Conservation (phyloP, 2,113 vertebrate genomes). For the Verasper variegatus region DNA sequence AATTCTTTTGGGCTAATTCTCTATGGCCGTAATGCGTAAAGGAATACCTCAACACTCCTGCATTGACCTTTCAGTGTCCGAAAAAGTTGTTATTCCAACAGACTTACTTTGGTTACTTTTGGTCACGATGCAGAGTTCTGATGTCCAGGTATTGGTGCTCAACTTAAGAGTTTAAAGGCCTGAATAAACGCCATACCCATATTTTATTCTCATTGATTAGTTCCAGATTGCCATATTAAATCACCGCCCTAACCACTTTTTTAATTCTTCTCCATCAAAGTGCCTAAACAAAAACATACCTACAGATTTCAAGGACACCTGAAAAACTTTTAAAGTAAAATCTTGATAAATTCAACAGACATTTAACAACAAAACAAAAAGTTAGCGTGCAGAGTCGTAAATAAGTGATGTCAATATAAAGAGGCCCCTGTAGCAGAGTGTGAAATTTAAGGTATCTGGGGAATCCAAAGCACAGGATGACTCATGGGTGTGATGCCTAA, state of each 20-base stretch:
- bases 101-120: neutral
- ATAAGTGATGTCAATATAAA: slow-evolving; percentile 10
- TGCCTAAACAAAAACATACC: neutral
- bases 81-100: neutral
- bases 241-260: neutral
- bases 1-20: neutral
- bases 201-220: neutral
- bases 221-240: neutral
- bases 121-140: neutral
- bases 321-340: neutral
- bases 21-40: slow-evolving; percentile 2
- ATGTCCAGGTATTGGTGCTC: neutral
- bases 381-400: neutral
- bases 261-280: neutral
- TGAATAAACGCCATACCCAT: neutral
- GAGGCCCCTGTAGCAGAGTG: slow-evolving; percentile 9
- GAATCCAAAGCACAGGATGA: slow-evolving; percentile 39
- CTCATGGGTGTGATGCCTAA: slow-evolving; percentile 10
- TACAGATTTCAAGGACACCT: too few relatives aligned
- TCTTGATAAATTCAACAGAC: neutral
- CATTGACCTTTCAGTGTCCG: slow-evolving; percentile 8
- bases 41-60: slow-evolving; percentile 10
- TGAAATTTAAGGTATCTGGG: slow-evolving; percentile 33
- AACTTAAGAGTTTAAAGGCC: neutral
- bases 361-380: neutral